Conservation (phyloP, 1,140 invertebrate genomes). For the Achatina immaculata region DNA sequence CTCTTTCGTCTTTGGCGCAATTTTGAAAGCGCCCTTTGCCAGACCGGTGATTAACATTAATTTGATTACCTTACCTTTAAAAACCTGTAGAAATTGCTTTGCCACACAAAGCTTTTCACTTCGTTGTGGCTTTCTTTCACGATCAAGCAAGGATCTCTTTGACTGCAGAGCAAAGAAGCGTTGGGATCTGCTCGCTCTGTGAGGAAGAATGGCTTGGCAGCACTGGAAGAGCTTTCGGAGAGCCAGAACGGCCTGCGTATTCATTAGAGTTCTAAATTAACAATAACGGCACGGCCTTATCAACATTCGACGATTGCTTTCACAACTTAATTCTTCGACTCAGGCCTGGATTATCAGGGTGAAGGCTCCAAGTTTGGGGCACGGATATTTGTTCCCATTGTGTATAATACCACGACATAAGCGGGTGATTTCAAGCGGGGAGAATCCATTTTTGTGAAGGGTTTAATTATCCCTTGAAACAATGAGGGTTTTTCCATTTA, state of each 20-base stretch:
- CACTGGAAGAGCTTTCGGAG: too few species aligned
- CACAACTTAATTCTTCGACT: not conserved
- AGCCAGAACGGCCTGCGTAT: not conserved
- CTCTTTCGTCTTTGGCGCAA: too few species aligned
- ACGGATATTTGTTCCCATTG: not conserved
- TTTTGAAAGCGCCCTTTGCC: not conserved
- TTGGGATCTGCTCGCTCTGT: not conserved
- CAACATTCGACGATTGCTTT: not conserved
- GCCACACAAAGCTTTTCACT: not conserved
- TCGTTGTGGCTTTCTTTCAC: not conserved
- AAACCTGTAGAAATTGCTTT: not conserved
- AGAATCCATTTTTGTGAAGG: not conserved
- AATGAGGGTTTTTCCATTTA: not conserved
- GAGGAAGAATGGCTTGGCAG: too few species aligned
- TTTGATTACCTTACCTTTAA: slow-evolving; percentile 2
- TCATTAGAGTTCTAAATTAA: not conserved
- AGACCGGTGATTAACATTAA: slow-evolving; percentile 9
- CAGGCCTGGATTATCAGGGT: not conserved
- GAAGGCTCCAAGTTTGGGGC: not conserved
- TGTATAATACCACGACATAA: not conserved
- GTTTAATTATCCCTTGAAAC: not conserved
- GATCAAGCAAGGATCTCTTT: not conserved
- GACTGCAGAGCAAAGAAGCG: too few species aligned
- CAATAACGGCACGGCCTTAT: not conserved
- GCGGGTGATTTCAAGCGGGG: not conserved